A percentile compares a stretch with the other conserved stretches of the same genome.
These are phyloP conservation scores for Aporophyla lueneburgensis DNA, from an alignment of 2,888 invertebrate genomes.

Conservation along the genomic window DNA sequence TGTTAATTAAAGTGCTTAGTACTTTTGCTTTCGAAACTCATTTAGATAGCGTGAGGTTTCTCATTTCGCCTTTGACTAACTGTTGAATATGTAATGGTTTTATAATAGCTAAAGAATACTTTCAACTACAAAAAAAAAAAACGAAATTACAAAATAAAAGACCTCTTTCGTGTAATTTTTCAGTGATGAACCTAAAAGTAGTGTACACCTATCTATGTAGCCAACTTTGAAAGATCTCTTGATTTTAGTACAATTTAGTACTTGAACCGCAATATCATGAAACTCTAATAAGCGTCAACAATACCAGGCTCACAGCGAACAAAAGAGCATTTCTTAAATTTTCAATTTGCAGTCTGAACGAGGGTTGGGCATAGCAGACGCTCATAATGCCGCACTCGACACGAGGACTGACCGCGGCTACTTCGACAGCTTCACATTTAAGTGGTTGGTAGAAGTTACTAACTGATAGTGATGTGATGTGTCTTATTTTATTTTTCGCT, in stretches of 20 bases:
- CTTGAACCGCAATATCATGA: constrained; percentile 17
- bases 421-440: constrained; percentile 85
- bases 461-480: constrained; percentile 21
- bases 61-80: background rate
- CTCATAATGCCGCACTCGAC: constrained; percentile 88
- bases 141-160: background rate
- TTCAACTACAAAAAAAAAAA: background rate
- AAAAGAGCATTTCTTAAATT: constrained; percentile 82
- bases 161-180: background rate
- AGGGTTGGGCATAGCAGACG: constrained; percentile 81
- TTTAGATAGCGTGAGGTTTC: background rate
- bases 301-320: constrained; percentile 44
- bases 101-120: background rate
- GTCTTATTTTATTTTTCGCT: background rate
- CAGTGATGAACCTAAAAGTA: background rate
- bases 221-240: background rate
- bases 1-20: background rate
- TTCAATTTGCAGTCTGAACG: constrained; percentile 84
- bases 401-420: constrained; percentile 87
- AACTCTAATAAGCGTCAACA: constrained; percentile 35
- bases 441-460: constrained; percentile 69
- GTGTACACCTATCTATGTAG: background rate
- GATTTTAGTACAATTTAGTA: background rate
- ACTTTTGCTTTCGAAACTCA: constrained; percentile 6
- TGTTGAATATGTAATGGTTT: constrained; percentile 12